Conservation (phyloP, 1,140 invertebrate species). For the Harpegnathos saltator region DNA sequence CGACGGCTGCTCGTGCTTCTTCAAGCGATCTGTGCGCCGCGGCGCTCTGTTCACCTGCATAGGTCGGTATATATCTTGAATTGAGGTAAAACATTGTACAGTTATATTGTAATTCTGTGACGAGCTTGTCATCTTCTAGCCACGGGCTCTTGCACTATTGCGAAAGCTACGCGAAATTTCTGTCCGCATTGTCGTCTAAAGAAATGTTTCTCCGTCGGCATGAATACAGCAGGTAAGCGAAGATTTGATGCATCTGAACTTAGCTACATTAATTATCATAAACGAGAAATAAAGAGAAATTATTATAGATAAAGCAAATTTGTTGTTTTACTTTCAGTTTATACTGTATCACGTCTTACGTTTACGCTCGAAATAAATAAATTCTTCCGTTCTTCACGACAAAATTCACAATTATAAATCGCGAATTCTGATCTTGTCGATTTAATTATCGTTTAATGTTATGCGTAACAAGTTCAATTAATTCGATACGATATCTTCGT, state of each 20-base stretch:
- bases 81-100: background rate
- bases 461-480: conserved; percentile 4
- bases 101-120: background rate
- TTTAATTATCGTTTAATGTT: background rate
- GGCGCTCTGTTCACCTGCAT: conserved; percentile 92
- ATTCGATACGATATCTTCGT: background rate
- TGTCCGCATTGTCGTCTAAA: conserved; percentile 94
- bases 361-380: too few relatives aligned
- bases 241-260: background rate
- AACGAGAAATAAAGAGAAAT: too few relatives aligned
- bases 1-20: conserved; percentile 96
- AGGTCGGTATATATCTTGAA: conserved; percentile 69
- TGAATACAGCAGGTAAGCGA: conserved; percentile 91
- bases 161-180: conserved; percentile 95
- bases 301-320: too few relatives aligned
- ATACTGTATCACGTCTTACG: too few relatives aligned
- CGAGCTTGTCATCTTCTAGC: conserved; percentile 83
- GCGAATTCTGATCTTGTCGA: background rate
- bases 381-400: too few relatives aligned
- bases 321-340: too few relatives aligned
- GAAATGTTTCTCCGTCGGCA: conserved; percentile 92
- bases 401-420: background rate
- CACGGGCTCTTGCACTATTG: conserved; percentile 91
- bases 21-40: conserved; percentile 92
- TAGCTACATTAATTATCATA: too few relatives aligned